Evolutionary conservation across 2,113 vertebrate genomes (phyloP).

Genomic region (Gnathonemus longibarbis): DNA sequence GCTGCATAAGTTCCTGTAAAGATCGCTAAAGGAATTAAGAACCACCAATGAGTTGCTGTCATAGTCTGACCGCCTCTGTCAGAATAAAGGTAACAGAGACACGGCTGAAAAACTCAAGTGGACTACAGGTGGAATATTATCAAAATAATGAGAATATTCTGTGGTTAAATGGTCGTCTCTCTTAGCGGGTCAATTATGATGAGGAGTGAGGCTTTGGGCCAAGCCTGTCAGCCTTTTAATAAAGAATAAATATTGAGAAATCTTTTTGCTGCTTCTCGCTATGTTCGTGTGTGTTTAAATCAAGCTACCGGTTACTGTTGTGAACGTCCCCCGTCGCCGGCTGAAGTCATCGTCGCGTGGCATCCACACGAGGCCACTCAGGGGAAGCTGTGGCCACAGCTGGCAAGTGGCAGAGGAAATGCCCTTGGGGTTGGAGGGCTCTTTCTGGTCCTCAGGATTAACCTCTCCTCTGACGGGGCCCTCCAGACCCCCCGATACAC

Average conservation of each 20-base stretch:
- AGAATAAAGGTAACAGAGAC: not conserved
- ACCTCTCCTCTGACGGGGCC: slow-evolving; percentile 25
- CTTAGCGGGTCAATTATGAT: not conserved
- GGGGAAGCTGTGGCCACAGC: slow-evolving; percentile 38
- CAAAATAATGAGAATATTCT: not conserved
- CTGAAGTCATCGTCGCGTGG: slow-evolving; percentile 18
- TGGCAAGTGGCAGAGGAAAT: slow-evolving; percentile 35
- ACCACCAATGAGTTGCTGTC: not conserved
- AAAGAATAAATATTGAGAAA: not conserved
- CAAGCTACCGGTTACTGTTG: not conserved
- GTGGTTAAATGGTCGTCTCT: not conserved
- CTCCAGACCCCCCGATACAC: not conserved
- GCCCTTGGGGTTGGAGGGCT: slow-evolving; percentile 33
- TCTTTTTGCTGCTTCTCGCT: not conserved
- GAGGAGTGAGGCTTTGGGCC: not conserved
- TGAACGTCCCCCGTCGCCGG: not conserved
- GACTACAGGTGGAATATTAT: not conserved
- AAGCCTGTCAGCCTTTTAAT: not conserved
- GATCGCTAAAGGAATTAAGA: not conserved
- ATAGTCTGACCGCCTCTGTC: not conserved
- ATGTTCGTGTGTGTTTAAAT: not conserved
- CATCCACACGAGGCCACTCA: slow-evolving; percentile 25
- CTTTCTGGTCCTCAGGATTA: slow-evolving; percentile 30
- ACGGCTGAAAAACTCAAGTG: not conserved
- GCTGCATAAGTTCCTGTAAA: slow-evolving; percentile 42